Conservation (phyloP, 2,113 vertebrate species). For the Atherinomorus stipes region DNA sequence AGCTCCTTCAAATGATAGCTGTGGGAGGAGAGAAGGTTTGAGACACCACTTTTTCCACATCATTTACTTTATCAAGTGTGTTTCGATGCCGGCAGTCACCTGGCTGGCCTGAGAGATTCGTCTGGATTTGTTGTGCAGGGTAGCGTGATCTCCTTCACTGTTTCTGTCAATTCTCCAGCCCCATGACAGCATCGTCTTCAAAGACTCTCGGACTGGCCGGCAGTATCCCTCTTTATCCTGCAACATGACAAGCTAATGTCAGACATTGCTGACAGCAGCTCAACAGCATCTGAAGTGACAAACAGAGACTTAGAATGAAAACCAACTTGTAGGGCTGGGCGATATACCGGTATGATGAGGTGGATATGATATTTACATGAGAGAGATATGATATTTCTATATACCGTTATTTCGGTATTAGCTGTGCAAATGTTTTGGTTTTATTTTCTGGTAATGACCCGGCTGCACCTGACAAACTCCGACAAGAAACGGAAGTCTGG, state of each 20-base stretch:
- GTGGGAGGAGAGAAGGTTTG: slow-evolving; percentile 17
- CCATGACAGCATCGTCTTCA: slow-evolving; percentile 96
- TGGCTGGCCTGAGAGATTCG: slow-evolving; percentile 94
- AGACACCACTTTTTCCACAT: neutral
- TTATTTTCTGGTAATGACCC: too few species aligned
- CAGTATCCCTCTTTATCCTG: slow-evolving; percentile 96
- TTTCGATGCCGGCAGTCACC: slow-evolving; percentile 66
- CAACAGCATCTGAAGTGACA: neutral
- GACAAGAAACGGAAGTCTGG: too few species aligned
- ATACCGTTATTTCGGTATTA: too few species aligned
- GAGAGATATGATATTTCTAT: too few species aligned
- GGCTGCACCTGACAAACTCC: too few species aligned
- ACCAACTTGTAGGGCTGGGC: too few species aligned
- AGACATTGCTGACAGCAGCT: neutral
- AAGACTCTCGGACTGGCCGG: slow-evolving; percentile 92
- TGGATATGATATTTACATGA: too few species aligned
- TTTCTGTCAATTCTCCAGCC: slow-evolving; percentile 93
- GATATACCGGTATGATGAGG: too few species aligned
- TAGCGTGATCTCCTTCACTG: slow-evolving; percentile 90
- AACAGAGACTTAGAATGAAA: too few species aligned
- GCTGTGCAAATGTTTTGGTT: too few species aligned
- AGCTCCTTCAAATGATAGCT: slow-evolving; percentile 91
- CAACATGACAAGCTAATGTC: neutral
- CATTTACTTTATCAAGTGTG: neutral
- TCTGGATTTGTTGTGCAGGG: slow-evolving; percentile 88